Base-by-base conservation (phyloP, 2,888 invertebrate genomes). In the Entomobrya multifasciata region DNA sequence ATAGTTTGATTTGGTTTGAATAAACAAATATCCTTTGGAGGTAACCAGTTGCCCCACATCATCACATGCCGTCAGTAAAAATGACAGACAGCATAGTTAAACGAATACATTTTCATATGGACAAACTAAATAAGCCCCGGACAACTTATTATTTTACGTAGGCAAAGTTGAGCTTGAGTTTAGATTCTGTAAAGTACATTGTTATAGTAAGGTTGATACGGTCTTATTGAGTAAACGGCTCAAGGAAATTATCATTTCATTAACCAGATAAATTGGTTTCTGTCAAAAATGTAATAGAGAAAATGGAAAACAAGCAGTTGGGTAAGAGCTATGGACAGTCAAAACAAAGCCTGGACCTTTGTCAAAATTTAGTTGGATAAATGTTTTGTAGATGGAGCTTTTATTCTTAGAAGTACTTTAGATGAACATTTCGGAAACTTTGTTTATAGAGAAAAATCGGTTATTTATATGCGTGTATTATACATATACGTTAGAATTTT, bases 231-330 rank as follows among this genome's bases (percentile, higher is more conserved):
- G 30, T 76, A 52, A 52, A 74, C 74, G 82, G 74, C 60, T 82
- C 25, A 25, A 70, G 55, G 67, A 86, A 88, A 82, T 88, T 80
- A 87, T 88, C 65, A 77, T 80, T 88, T 70, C 88, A 86, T 88
- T 88, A 88, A 76, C 74, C 36, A 49, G 78, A 65, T 81, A 85
- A 88, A 88, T 88, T 88, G 88, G 88, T 80, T 88, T 88, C 88
- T 88, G 88, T 88, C 88, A 87, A 41, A 81, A 86, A 13, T 62
- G 30, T 74, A 79, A 76, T 49, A 55, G n/a, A 62, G 49, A 49
- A 52, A 62, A 20, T n/a, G 20, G 30, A 60, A 62, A 22, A 47
- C 6, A 47, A 72, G 10, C 25, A 36, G 11, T 20, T 36, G 3
- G 11, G n/a, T n/a, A n/a, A n/a, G n/a, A n/a, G n/a, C n/a, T n/a